Evolutionary conservation across 2,113 vertebrate genomes (phyloP), one percentile per base, ranked within the genome.

Genomic region (Thinocorus orbignyianus): DNA sequence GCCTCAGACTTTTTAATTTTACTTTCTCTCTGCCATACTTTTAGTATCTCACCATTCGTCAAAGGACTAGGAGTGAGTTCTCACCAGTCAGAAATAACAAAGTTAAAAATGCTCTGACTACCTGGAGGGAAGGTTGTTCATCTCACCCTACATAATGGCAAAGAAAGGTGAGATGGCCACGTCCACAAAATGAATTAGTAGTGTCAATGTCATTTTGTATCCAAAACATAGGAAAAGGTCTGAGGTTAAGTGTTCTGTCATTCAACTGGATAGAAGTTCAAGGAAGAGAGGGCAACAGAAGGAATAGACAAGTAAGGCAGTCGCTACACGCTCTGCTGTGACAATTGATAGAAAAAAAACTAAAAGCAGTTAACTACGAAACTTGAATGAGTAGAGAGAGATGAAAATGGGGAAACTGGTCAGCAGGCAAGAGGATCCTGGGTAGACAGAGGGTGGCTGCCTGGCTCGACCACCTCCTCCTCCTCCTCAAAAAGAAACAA

Each of bases 1-100:
- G 65, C 6, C 17, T 73, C 0, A 0, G 22, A 15, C 10, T 84
- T 76, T 61, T 77, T 35, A 4, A 4, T 71, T 22, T 79, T 49
- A 25, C 33, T 41, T 86, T 13, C 10, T 82, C 9, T 68, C 20
- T 88, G 22, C 25, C 17, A 31, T 73, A 7, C 7, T 73, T 70
- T 51, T 55, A 42, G 17, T 28, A 19, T 37, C 24, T 31, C 37
- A 41, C 52, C 23, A n/a, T 66, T 88, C 16, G 41, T 35, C 26
- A 17, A 54, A 37, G 17, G 60, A 49, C 8, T 54, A 54, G 6
- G 30, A 54, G 28, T 2, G 3, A 80, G 14, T 48, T n/a, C 13
- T 5, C 58, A 42, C 23, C 33, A 28, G 13, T 65, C 35, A 93
- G 68, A 82, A 90, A 48, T 37, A 37, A 13, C 11, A n/a, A 57